A percentile compares a stretch with the other conserved stretches of the same genome.
phyloP scores from a whole-genome alignment of 2,113 vertebrate species.

The Grantiella picta region DNA sequence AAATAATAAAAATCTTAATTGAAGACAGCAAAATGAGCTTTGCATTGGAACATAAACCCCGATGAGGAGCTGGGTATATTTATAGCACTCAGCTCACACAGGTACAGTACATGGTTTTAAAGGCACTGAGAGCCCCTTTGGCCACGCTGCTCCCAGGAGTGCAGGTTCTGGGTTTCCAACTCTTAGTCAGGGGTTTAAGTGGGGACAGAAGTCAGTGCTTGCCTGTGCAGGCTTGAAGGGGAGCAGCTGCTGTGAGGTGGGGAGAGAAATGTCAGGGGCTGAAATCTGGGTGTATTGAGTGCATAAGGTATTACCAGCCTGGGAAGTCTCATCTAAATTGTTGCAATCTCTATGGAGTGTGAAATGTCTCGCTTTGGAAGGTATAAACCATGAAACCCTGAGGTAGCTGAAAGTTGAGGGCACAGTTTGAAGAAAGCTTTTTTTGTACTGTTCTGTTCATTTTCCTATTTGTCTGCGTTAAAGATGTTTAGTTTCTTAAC shows the following conservation, averaged over 20 bases:
- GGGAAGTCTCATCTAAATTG: neutral
- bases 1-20: conserved; percentile 19
- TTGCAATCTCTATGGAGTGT: neutral
- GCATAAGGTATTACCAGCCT: neutral
- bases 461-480: neutral
- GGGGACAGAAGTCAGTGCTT: neutral
- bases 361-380: neutral
- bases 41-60: neutral
- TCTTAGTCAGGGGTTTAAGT: neutral
- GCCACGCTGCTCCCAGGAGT: neutral
- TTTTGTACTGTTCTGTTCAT: neutral
- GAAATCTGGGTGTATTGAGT: neutral
- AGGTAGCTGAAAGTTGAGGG: neutral
- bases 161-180: neutral
- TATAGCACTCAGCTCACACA: neutral
- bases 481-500: neutral
- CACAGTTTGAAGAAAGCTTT: neutral
- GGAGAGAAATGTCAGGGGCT: neutral
- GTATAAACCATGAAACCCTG: neutral
- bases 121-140: neutral
- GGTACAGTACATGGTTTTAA: neutral
- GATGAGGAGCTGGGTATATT: neutral
- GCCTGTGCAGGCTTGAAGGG: neutral
- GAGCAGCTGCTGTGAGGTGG: neutral
- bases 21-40: neutral